Base-by-base conservation (phyloP, 1,140 invertebrate species). In the Drosophila fuyamai region DNA sequence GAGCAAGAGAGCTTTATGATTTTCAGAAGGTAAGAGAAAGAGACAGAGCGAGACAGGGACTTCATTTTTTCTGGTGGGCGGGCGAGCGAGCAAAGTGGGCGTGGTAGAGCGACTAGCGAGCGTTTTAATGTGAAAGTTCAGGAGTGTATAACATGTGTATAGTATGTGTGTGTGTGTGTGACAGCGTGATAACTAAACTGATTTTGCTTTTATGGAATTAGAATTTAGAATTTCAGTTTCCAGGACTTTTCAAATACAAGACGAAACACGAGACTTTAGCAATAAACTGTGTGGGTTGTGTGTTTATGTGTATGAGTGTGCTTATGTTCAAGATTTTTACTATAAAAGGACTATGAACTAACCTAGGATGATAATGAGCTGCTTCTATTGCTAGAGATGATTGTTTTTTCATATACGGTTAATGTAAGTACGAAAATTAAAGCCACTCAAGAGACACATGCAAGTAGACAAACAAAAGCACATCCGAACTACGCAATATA, bases 401-500 rank as follows among this genome's bases (percentile, higher is more conserved):
- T 27, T 44, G 48, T 10, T 35, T 27, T 14, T 9, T 10, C n/a
- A 13, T 29, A 35, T 35, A 51, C 48, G 48, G 29, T 51, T 51
- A 51, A 35, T 51, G 57, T 73, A 46, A 59, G 32, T 38, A 66
- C 29, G 58, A 79, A 73, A 73, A 66, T 62, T 59, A 74, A 50
- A 58, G 68, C 61, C 58, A 73, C 76, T 72, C 68, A 54, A 71
- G 65, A 71, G 65, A 63, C 63, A 63, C 81, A 76, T 82, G 77
- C 81, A 83, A 79, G 48, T 63, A 68, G 76, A 72, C 72, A 78
- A 53, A 79, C 60, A 72, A 72, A 72, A 75, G 81, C 70, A 75
- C 79, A 81, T 73, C 47, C 75, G 60, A 79, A 67, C 80, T 79
- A 83, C 57, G 68, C 74, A 78, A 68, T 75, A 55, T 55, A 74